These are phyloP conservation scores for Zaprionus vittiger DNA, from an alignment of 1,140 invertebrate species.

Conservation along the genomic window DNA sequence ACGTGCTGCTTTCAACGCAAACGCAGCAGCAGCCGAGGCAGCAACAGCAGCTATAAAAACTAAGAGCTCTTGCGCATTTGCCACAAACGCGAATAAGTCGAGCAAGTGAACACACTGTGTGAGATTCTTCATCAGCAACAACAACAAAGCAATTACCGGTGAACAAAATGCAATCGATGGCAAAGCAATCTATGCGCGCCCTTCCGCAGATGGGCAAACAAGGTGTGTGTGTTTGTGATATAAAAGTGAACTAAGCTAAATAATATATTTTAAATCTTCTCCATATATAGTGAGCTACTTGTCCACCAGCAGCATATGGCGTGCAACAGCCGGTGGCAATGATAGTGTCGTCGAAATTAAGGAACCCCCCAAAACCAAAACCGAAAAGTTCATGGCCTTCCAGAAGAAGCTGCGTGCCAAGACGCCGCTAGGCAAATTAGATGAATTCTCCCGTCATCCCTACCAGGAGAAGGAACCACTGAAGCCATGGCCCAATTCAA, in stretches of 20 bases:
- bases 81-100: conserved; percentile 41
- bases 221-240: conserved; percentile 65
- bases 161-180: conserved; percentile 69
- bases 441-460: conserved; percentile 90
- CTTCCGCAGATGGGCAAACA: conserved; percentile 67
- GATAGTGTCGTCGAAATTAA: conserved; percentile 65
- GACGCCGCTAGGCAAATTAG: conserved; percentile 87
- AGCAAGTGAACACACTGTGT: conserved; percentile 40
- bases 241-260: conserved; percentile 5
- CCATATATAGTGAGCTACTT: conserved; percentile 54
- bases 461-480: conserved; percentile 94
- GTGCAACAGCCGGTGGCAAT: conserved; percentile 32
- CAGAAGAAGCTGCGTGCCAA: conserved; percentile 87
- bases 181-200: conserved; percentile 61
- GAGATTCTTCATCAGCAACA: conserved; percentile 1
- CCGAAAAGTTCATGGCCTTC: conserved; percentile 85
- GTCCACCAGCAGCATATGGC: conserved; percentile 56
- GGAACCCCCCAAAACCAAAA: conserved; percentile 56
- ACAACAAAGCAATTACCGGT: conserved; percentile 25
- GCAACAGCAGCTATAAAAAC: conserved; percentile 36
- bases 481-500: conserved; percentile 93
- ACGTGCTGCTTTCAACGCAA: conserved; percentile 46
- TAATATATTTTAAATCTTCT: conserved; percentile 20
- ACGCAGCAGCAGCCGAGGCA: conserved; percentile 20
- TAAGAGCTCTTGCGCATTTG: conserved; percentile 12